These are phyloP conservation scores for Epinephelus awoara DNA, from an alignment of 2,797 vertebrate genomes.

Conservation along the genomic window DNA sequence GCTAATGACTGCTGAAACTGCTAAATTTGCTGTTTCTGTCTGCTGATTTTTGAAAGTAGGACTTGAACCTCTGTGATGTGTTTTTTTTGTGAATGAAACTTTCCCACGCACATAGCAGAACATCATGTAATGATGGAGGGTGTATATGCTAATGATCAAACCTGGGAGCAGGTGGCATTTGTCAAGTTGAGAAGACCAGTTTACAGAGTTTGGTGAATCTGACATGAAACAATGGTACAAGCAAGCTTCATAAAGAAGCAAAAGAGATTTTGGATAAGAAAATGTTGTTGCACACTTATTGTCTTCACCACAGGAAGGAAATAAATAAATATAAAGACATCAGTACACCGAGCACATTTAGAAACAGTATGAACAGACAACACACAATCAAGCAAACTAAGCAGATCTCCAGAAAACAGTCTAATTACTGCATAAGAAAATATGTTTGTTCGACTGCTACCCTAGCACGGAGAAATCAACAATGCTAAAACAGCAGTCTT, in stretches of 20 bases:
- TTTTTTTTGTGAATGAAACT: neutral
- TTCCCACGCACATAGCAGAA: neutral
- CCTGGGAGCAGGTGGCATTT: neutral
- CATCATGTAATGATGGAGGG: neutral
- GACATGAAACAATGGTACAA: neutral
- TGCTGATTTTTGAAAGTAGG: neutral
- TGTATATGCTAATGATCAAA: neutral
- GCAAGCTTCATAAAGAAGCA: neutral
- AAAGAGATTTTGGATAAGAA: neutral
- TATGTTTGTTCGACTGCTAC: conserved; percentile 17
- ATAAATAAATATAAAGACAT: conserved; percentile 9
- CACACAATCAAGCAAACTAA: conserved; percentile 9
- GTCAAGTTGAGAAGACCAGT: neutral
- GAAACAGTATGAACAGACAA: neutral
- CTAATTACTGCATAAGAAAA: conserved; percentile 19
- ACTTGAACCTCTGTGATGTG: neutral
- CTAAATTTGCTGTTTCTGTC: neutral
- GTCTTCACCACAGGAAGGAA: neutral
- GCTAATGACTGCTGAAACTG: neutral
- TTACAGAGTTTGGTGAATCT: neutral
- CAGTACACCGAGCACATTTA: neutral
- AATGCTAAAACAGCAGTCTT: conserved; percentile 41
- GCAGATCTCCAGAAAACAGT: conserved; percentile 19
- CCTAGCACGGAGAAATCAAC: conserved; percentile 26
- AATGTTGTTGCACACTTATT: neutral